A percentile compares a stretch with the other conserved stretches of the same genome.
Evolutionary conservation across 2,797 vertebrate genomes (phyloP).

Genomic region (Periophthalmus magnuspinnatus): DNA sequence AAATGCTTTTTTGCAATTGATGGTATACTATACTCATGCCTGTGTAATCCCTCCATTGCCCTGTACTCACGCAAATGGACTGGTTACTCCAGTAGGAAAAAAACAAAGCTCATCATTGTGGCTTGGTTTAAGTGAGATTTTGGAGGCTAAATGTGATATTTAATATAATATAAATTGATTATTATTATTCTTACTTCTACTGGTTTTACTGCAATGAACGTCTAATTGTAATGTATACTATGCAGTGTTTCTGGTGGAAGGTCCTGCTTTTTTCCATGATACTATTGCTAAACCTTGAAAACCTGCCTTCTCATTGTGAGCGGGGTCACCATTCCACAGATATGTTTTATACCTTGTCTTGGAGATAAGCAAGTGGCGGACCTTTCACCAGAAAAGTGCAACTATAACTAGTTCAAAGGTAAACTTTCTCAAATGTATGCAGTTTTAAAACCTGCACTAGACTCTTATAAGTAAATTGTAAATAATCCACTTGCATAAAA

Average conservation of each 20-base stretch:
- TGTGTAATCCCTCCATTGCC: not conserved
- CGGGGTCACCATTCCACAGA: no score
- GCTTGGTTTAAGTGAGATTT: not conserved
- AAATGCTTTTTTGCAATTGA: not conserved
- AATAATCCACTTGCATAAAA: constrained; percentile 3
- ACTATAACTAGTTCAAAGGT: not conserved
- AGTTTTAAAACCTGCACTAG: not conserved
- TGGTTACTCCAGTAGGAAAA: not conserved
- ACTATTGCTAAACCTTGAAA: no score
- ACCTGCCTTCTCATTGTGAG: no score
- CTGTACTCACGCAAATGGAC: not conserved
- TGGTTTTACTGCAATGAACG: not conserved
- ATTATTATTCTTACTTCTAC: not conserved
- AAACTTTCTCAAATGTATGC: not conserved
- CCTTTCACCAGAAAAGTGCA: no score
- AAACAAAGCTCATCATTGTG: not conserved
- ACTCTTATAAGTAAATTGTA: not conserved
- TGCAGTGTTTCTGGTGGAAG: no score
- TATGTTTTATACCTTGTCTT: no score
- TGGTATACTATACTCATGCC: no score
- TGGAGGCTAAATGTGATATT: no score
- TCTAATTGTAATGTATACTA: not conserved
- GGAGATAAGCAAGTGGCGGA: no score
- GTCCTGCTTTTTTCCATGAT: no score
- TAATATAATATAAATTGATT: not conserved